Conservation (phyloP, 1,140 invertebrate species). For the Hestina assimilis region DNA sequence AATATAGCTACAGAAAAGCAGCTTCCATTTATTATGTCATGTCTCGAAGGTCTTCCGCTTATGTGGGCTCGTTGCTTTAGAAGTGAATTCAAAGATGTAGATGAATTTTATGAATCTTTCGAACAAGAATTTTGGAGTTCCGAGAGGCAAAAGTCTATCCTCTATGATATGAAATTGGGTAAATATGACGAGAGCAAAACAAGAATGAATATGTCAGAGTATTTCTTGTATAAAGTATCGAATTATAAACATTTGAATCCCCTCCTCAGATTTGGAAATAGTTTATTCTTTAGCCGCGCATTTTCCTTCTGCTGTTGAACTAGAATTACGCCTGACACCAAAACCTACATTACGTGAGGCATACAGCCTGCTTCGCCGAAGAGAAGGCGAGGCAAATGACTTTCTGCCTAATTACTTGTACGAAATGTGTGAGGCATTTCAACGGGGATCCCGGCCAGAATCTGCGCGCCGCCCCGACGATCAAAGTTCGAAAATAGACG, state of each 20-base stretch:
- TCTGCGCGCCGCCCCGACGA: slow-evolving; percentile 47
- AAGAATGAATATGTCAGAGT: slow-evolving; percentile 67
- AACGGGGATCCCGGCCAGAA: slow-evolving; percentile 56
- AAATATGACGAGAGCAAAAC: slow-evolving; percentile 61
- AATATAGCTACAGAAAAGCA: slow-evolving; percentile 58
- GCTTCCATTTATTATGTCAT: slow-evolving; percentile 63
- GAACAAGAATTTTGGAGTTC: slow-evolving; percentile 70
- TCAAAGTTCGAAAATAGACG: slow-evolving; percentile 10
- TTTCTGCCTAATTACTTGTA: slow-evolving; percentile 72
- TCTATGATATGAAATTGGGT: slow-evolving; percentile 70
- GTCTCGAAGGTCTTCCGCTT: slow-evolving; percentile 62
- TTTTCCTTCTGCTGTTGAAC: slow-evolving; percentile 65
- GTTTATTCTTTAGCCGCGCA: slow-evolving; percentile 71
- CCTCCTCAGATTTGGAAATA: slow-evolving; percentile 70
- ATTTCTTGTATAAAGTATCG: slow-evolving; percentile 69
- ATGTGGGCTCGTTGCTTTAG: slow-evolving; percentile 72
- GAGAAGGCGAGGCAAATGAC: slow-evolving; percentile 63
- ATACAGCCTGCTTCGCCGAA: slow-evolving; percentile 61
- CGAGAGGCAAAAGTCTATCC: slow-evolving; percentile 62
- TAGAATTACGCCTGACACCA: slow-evolving; percentile 66
- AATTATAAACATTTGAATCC: slow-evolving; percentile 67
- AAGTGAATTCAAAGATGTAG: slow-evolving; percentile 56
- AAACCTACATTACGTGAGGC: slow-evolving; percentile 68
- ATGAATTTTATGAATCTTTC: slow-evolving; percentile 59
- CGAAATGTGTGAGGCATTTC: slow-evolving; percentile 72